Evolutionary conservation across 1,140 invertebrate genomes (phyloP), one percentile per base, ranked within the genome.

Genomic region (Nylanderia fulva): DNA sequence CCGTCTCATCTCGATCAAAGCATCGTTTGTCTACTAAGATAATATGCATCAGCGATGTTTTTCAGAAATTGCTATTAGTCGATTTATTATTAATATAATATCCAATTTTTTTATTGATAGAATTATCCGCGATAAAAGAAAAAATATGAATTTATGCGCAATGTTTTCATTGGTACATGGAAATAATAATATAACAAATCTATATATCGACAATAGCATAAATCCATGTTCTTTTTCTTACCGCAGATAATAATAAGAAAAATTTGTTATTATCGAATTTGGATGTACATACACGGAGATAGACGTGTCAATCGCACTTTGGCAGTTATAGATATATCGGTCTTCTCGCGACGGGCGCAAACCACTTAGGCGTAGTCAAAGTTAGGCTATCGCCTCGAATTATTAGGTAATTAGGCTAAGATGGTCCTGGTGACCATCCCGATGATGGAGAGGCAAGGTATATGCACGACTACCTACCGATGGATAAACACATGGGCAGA

Each of bases 401-500:
- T 92, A 93, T 93, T 92, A 93, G 92, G 88, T 93, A 93, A 93
- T 93, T 93, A 92, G 92, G 91, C 88, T 93, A 93, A 93, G 93
- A 93, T 92, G 92, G 92, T 93, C 74, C 84, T 63, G 82, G 88
- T 90, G 88, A 84, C 90, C 90, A 93, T 91, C 91, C 87, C 86
- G 92, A 93, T 93, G 90, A 89, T 91, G 88, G 90, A 92, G 86
- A 89, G 80, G 75, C 87, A 87, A 74, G 85, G 87, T 92, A 91
- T 91, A 90, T 89, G 75, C 88, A 82, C 88, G 86, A 89, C 87
- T 89, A 88, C 85, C 91, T 90, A 90, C 91, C 93, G 90, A 93
- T 94, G 91, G 92, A 93, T 92, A 94, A 94, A 93, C 92, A 94
- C 92, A 93, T 94, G 92, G 90, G 90, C 92, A 93, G 93, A 93